Base-by-base conservation (phyloP, 2,113 vertebrate species). In the Toxotes jaculatrix region DNA sequence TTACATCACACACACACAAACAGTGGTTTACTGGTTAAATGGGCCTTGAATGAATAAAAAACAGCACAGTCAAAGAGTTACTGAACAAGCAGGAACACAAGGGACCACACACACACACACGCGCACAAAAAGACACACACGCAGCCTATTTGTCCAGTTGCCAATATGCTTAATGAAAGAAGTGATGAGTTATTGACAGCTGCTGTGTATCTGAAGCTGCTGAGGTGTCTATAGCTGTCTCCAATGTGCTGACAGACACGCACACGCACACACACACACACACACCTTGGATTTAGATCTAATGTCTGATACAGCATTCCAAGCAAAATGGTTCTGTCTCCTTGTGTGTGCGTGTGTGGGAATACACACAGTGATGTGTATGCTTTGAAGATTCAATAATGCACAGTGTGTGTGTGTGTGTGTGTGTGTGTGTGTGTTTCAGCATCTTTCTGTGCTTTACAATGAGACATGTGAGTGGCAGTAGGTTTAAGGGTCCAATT, bases 131-230 rank as follows among this genome's bases (percentile, higher is more conserved):
- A n/a, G n/a, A 67, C 60, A 62, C 36, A 51, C 79, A 74, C 64
- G 34, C 80, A 69, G 12, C 40, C 62, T 45, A 47, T 74, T 63
- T 85, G 88, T 88, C 62, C 23, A 6, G 47, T 74, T 86, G 87
- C 85, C 88, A 83, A 94, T 93, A 89, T 31, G 53, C 88, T 90
- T 95, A 93, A 93, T 93, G 92, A 93, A 91, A 88, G 90, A 74
- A 89, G 85, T 94, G 93, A 94, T 95, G 93, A 94, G 91, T 85
- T 96, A 95, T 94, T 94, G 94, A 95, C 91, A 93, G 66, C 27
- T 72, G 75, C 75, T 64, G 75, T 88, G 87, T 91, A 84, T 91
- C 89, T 91, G 80, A 89, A 88, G 87, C 71, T 87, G 85, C 91
- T 92, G 91, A 93, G 88, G 91, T 90, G 86, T 90, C 83, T 77